Conservation (phyloP, 2,797 vertebrate genomes). For the Stomatorhinus walkeri region DNA sequence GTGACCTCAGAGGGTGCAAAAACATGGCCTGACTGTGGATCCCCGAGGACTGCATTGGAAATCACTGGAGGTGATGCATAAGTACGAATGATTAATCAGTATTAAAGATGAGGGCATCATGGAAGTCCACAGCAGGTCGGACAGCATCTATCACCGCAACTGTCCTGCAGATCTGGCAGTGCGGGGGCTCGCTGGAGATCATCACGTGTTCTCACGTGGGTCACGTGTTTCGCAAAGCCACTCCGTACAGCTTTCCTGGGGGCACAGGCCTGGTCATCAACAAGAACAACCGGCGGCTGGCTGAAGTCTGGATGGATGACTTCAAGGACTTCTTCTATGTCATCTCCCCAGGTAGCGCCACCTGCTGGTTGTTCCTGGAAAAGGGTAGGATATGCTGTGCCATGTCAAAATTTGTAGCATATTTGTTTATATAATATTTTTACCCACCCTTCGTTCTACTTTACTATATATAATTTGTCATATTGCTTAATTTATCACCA, state of each 20-base stretch:
- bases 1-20: background rate
- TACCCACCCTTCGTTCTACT: background rate
- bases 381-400: background rate
- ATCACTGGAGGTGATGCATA: background rate
- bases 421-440: background rate
- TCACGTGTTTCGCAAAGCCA: constrained; percentile 97
- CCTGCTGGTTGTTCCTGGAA: background rate
- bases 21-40: background rate
- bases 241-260: constrained; percentile 93
- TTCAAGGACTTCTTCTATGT: constrained; percentile 99
- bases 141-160: background rate
- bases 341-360: constrained; percentile 82
- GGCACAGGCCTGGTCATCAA: constrained; percentile 97
- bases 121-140: background rate
- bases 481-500: background rate
- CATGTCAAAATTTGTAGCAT: background rate
- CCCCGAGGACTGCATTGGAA: background rate
- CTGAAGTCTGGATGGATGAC: constrained; percentile 91
- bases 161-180: constrained; percentile 84
- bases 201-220: constrained; percentile 95
- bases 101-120: background rate
- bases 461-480: background rate
- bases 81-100: background rate
- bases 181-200: constrained; percentile 90
- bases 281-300: constrained; percentile 92